phyloP scores from a whole-genome alignment of 1,140 invertebrate genomes.

The Bombus waltoni region DNA sequence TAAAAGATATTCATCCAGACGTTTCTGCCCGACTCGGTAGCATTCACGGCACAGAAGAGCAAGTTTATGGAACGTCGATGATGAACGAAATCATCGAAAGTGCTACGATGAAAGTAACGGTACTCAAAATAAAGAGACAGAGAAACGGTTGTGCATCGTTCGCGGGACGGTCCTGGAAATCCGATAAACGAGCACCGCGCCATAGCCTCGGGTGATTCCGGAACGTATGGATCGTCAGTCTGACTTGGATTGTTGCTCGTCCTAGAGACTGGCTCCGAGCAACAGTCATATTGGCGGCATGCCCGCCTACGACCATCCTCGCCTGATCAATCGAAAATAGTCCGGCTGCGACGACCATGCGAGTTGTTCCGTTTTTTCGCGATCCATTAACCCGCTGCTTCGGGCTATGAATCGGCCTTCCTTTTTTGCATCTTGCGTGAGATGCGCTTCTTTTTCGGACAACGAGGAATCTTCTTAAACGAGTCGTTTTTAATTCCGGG shows the following conservation, averaged over 20 bases:
- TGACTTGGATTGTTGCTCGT: background rate
- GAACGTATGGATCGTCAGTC: slow-evolving; percentile 20
- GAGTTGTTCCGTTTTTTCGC: background rate
- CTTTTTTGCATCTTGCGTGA: background rate
- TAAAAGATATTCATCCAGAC: too few species aligned
- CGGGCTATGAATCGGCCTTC: background rate
- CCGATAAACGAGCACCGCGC: slow-evolving; percentile 33
- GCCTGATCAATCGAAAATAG: slow-evolving; percentile 24
- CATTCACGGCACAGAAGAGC: background rate
- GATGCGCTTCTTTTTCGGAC: background rate
- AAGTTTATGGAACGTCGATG: background rate
- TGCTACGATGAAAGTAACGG: slow-evolving; percentile 54
- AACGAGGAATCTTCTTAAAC: background rate
- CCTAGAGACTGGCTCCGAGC: slow-evolving; percentile 1
- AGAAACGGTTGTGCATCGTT: slow-evolving; percentile 34
- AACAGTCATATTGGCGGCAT: slow-evolving; percentile 20
- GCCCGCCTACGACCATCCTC: background rate
- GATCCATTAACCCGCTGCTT: slow-evolving; percentile 19
- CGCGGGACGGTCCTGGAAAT: background rate
- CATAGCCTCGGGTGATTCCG: slow-evolving; percentile 11
- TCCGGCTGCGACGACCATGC: background rate
- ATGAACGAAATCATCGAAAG: slow-evolving; percentile 58
- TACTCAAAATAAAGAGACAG: slow-evolving; percentile 43
- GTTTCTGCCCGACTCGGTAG: too few species aligned
- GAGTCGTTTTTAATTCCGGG: background rate